Base-by-base conservation (phyloP, 2,888 invertebrate species). In the Lampropteryx suffumata region DNA sequence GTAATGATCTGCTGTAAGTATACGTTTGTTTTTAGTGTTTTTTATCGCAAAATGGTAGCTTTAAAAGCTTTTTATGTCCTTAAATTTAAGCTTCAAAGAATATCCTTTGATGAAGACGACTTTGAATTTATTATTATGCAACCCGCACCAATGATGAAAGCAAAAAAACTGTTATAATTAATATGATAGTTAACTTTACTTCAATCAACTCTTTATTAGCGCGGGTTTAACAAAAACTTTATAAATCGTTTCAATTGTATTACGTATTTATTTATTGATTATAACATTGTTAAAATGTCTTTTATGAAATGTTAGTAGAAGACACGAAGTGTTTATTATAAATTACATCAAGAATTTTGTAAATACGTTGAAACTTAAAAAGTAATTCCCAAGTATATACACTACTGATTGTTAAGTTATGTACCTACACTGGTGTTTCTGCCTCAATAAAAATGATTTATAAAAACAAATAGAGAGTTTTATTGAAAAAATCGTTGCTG, bases 361-460 rank as follows among this genome's bases (percentile, higher is more conserved):
- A 68, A 65, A 72, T 65, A 71, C 45, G 57, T 66, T 66, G 60
- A 64, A 63, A 60, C 51, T 58, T 68, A 54, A 59, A 64, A 65
- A 64, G 57, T 66, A 55, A 61, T 55, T 62, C 69, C 64, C 58
- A 69, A 65, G 53, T 64, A 70, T 72, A 70, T 71, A 82, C 70
- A 73, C 51, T 54, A 49, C 67, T 64, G 63, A 69, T 70, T 76
- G 73, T 79, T 79, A 75, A 48, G 68, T 78, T 70, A 73, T 67
- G 61, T 71, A 76, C n/a, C n/a, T n/a, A n/a, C 77, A 79, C 76
- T 71, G 77, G 79, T 77, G 74, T 77, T 79, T 84, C 73, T 79
- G 82, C 80, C 77, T 76, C 67, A 87, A 82, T 86, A 84, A 87
- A 82, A 78, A 73, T 73, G n/a, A 73, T 81, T 83, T 79, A 75